Percentiles rank a stretch among this genome's conserved stretches.
phyloP scores from a whole-genome alignment of 2,888 invertebrate species.

The Leptinotarsa tumamoca region DNA sequence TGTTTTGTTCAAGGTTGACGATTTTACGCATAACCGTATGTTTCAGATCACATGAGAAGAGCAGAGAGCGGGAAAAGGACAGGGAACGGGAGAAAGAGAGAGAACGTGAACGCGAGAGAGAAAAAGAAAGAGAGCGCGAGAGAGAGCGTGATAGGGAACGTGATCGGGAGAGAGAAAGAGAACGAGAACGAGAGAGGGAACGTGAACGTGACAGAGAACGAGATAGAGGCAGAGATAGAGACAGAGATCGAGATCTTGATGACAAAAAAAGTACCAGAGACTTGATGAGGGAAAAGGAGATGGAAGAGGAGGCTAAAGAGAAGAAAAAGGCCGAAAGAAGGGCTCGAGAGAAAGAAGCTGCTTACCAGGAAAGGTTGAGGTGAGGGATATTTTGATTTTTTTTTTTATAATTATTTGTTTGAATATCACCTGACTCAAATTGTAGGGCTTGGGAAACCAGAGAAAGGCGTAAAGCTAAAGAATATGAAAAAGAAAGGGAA shows the following conservation, averaged over 20 bases:
- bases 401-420: conserved; percentile 11
- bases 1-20: neutral
- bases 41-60: conserved; percentile 64
- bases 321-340: conserved; percentile 90
- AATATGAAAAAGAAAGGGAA: conserved; percentile 89
- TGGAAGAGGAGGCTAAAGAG: conserved; percentile 93
- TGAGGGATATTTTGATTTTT: conserved; percentile 39
- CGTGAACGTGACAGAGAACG: conserved; percentile 66
- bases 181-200: conserved; percentile 67
- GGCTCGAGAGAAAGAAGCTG: conserved; percentile 93
- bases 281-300: conserved; percentile 80
- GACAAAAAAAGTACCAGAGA: conserved; percentile 71
- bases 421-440: conserved; percentile 17
- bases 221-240: conserved; percentile 67
- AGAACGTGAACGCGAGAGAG: conserved; percentile 66
- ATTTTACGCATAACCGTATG: neutral
- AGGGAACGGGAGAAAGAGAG: conserved; percentile 62
- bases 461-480: conserved; percentile 90
- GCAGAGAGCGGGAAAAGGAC: conserved; percentile 63
- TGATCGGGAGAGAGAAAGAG: conserved; percentile 65
- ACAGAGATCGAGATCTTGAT: conserved; percentile 74
- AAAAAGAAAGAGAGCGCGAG: conserved; percentile 67
- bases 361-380: conserved; percentile 88
- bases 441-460: conserved; percentile 85
- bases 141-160: conserved; percentile 66